These are phyloP conservation scores for Prunella strophiata DNA, from an alignment of 2,797 vertebrate genomes.

Conservation along the genomic window DNA sequence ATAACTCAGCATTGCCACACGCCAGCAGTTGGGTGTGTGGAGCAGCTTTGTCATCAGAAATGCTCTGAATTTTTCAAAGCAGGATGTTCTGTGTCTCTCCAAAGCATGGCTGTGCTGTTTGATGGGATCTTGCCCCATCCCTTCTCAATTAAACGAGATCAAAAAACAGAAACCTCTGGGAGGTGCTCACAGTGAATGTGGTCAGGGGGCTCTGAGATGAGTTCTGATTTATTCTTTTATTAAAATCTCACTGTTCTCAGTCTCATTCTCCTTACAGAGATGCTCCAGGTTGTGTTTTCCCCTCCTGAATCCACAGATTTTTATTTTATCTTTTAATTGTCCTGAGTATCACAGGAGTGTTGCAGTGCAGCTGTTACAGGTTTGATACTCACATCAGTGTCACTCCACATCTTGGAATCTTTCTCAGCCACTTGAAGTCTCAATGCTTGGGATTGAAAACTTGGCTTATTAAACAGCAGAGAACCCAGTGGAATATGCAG, in stretches of 20 bases:
- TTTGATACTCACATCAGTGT: too few relatives aligned
- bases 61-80: neutral
- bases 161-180: neutral
- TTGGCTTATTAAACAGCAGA: neutral
- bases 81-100: neutral
- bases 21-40: neutral
- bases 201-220: neutral
- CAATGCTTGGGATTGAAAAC: neutral
- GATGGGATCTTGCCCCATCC: neutral
- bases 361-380: too few relatives aligned
- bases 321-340: neutral
- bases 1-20: neutral
- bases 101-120: neutral
- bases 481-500: neutral
- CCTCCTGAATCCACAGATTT: neutral
- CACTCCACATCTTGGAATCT: neutral
- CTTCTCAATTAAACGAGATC: fast-evolving
- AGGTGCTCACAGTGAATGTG: neutral
- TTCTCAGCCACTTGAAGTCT: neutral
- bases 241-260: neutral
- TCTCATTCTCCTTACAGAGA: fast-evolving
- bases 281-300: neutral
- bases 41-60: neutral
- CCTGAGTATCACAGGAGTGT: neutral
- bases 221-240: neutral